phyloP scores from a whole-genome alignment of 2,888 invertebrate species.

The Pyrochroa serraticornis region DNA sequence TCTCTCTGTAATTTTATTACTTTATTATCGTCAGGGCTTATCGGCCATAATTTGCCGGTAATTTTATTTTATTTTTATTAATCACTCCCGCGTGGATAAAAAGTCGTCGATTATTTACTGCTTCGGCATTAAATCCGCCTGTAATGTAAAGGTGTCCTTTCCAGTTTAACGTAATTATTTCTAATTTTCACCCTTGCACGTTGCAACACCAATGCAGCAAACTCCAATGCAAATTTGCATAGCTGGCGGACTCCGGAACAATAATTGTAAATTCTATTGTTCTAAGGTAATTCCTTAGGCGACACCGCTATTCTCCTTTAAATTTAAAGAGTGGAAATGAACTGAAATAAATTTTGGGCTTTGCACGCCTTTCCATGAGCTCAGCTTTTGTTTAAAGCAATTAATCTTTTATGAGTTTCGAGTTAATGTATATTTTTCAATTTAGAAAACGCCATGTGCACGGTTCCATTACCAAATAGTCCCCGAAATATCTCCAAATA shows the following conservation, averaged over 20 bases:
- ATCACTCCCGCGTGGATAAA: slow-evolving; percentile 8
- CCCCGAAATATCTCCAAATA: neutral
- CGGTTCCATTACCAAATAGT: no score
- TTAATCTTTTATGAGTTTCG: slow-evolving; percentile 40
- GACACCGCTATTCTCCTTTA: slow-evolving; percentile 36
- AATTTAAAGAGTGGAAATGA: slow-evolving; percentile 43
- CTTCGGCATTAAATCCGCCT: neutral
- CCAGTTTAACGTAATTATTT: neutral
- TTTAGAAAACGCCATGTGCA: neutral
- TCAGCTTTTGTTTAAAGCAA: slow-evolving; percentile 40
- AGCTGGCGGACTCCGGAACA: slow-evolving; percentile 31
- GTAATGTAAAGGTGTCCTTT: neutral
- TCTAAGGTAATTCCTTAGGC: slow-evolving; percentile 36
- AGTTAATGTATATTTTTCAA: slow-evolving; percentile 16
- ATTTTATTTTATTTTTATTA: slow-evolving; percentile 23
- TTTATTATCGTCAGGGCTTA: slow-evolving; percentile 25
- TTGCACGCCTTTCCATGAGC: slow-evolving; percentile 41
- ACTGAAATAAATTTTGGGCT: slow-evolving; percentile 42
- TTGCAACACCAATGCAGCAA: slow-evolving; percentile 4
- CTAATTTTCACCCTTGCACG: slow-evolving; percentile 5
- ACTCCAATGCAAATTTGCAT: slow-evolving; percentile 34
- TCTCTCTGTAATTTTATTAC: slow-evolving; percentile 24
- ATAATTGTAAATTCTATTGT: slow-evolving; percentile 40
- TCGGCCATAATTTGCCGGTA: slow-evolving; percentile 22
- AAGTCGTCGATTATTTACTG: neutral